phyloP scores from a whole-genome alignment of 2,113 vertebrate genomes.

The Silurus meridionalis region DNA sequence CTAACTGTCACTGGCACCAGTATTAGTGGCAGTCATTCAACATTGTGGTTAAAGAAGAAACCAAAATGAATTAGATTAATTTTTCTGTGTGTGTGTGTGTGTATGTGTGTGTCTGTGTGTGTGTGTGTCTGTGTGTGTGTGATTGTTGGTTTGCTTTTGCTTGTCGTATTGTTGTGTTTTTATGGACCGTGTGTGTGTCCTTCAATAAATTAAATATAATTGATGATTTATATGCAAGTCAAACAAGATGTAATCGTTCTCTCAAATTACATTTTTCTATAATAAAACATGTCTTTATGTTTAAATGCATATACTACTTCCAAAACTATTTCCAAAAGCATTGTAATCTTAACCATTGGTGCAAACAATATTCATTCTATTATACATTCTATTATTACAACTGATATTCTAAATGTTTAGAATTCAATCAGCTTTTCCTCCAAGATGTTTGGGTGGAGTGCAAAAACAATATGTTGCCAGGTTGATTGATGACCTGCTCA shows the following conservation, averaged over 20 bases:
- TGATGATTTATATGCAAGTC: background rate
- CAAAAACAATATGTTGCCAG: constrained; percentile 52
- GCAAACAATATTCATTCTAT: background rate
- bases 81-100: too few species aligned
- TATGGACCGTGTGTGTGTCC: too few species aligned
- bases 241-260: background rate
- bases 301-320: background rate
- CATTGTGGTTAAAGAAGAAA: background rate
- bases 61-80: background rate
- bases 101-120: too few species aligned
- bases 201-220: background rate
- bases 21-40: background rate
- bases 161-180: too few species aligned
- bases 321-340: background rate
- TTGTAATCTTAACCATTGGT: background rate
- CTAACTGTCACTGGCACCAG: background rate
- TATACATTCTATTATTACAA: background rate
- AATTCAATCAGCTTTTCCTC: constrained; percentile 14
- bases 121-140: too few species aligned
- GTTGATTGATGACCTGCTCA: constrained; percentile 67
- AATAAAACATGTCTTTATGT: background rate
- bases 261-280: background rate
- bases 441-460: constrained; percentile 38
- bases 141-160: too few species aligned
- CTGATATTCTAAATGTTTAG: background rate